Base-by-base conservation (phyloP, 2,113 vertebrate genomes). In the Nycticebus coucang region DNA sequence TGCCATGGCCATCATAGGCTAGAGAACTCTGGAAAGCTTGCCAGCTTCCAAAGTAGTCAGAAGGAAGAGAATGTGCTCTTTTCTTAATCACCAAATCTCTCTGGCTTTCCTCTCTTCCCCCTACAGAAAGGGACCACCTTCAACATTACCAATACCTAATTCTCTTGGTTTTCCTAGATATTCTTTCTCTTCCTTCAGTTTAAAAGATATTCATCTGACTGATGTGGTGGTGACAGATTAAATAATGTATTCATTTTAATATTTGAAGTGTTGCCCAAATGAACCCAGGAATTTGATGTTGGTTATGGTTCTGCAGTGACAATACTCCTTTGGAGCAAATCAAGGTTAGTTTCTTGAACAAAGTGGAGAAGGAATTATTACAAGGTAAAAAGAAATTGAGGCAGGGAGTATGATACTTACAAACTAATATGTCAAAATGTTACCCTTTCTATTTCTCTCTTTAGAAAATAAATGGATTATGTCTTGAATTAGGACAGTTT, bases 401-500 rank as follows among this genome's bases (percentile, higher is more conserved):
- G 12, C 30, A 90, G 4, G 13, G 64, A 71, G 1, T 68, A 4
- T 77, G 11, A 95, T 69, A 68, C 4, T 2, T 2, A 19, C 12
- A 35, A 33, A 45, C 5, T 60, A 78, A 82, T 69, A 15, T 2
- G 13, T 75, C 33, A 66, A 75, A 55, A 24, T 87, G 30, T 84
- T n/a, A 79, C 2, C 4, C 18, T 75, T 87, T 53, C 30, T 26
- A 71, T 93, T 81, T 77, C 13, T 82, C 69, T 95, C 13, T 59
- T 77, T 81, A 93, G 37, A 69, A 95, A 95, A 62, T 78, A 89
- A 75, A 22, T 74, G 2, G 77, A 91, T 41, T 84, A 30, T 45
- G 45, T 59, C 41, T 91, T 91, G 68, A 89, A 89, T 72, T 77
- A 85, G 7, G 15, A 17, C 19, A 91, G 11, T 28, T 91, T 94